phyloP scores from a whole-genome alignment of 1,140 invertebrate species.

The Nasonia vitripennis region DNA sequence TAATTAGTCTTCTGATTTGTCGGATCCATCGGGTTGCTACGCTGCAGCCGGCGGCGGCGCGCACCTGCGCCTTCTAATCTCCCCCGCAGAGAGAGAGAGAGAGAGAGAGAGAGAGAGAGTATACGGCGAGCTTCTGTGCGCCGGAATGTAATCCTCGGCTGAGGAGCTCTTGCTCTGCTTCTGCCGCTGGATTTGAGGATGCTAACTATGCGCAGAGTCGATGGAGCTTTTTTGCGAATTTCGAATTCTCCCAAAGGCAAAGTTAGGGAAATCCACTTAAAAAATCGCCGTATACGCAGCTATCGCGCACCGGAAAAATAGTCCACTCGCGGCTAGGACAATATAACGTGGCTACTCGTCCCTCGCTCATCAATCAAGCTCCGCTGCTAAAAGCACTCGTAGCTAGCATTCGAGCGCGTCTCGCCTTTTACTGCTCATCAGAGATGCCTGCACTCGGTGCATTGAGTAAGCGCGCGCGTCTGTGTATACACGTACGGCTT shows the following conservation, averaged over 20 bases:
- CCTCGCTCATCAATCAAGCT: neutral
- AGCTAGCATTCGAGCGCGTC: neutral
- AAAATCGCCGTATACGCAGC: too few relatives aligned
- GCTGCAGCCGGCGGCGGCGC: too few relatives aligned
- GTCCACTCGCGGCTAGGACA: neutral
- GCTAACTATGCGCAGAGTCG: too few relatives aligned
- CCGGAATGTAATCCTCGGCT: neutral
- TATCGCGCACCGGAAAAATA: too few relatives aligned
- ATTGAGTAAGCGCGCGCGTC: too few relatives aligned
- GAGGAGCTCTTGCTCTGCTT: too few relatives aligned
- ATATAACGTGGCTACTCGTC: neutral
- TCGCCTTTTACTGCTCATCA: neutral
- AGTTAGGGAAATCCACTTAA: too few relatives aligned
- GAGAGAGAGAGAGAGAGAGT: too few relatives aligned
- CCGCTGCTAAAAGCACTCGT: neutral
- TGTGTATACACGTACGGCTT: too few relatives aligned
- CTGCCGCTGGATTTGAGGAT: too few relatives aligned
- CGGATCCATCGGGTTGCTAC: neutral
- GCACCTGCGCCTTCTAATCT: slow-evolving; percentile 2
- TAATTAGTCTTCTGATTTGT: slow-evolving; percentile 4
- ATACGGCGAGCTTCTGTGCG: neutral
- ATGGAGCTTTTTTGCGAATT: neutral
- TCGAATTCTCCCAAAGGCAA: neutral
- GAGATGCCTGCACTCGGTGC: neutral
- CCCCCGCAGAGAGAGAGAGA: too few relatives aligned